Conservation (phyloP, 2,797 vertebrate species). For the Parotocinclus haroldoi region DNA sequence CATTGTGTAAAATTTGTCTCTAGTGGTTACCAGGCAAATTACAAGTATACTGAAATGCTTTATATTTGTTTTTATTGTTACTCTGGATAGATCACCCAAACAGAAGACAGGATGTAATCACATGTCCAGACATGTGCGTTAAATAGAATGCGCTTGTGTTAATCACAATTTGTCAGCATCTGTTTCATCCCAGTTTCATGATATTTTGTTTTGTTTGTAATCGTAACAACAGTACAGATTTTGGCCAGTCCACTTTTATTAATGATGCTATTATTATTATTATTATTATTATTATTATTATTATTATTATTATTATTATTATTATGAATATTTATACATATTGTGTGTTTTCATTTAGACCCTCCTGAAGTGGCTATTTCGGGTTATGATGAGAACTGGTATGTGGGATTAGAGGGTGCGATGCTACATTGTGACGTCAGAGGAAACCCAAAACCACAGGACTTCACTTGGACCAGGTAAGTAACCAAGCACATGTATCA, state of each 20-base stretch:
- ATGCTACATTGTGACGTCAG: slow-evolving; percentile 75
- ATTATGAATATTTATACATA: too few relatives aligned
- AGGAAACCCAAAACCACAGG: slow-evolving; percentile 82
- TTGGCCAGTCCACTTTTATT: too few relatives aligned
- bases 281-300: not conserved
- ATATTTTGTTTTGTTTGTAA: too few relatives aligned
- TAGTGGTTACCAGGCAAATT: not conserved
- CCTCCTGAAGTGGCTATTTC: slow-evolving; percentile 75
- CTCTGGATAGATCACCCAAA: too few relatives aligned
- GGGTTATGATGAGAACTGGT: slow-evolving; percentile 74
- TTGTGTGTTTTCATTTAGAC: slow-evolving; percentile 58
- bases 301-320: not conserved
- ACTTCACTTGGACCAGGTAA: slow-evolving; percentile 85
- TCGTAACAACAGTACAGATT: too few relatives aligned
- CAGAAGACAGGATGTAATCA: too few relatives aligned
- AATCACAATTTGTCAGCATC: too few relatives aligned
- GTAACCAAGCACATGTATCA: slow-evolving; percentile 13
- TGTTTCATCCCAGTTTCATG: too few relatives aligned
- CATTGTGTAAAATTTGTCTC: too few relatives aligned
- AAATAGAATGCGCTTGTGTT: too few relatives aligned
- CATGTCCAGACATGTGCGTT: too few relatives aligned
- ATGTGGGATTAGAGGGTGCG: slow-evolving; percentile 70
- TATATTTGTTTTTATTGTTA: not conserved
- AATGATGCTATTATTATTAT: too few relatives aligned
- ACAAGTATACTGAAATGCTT: not conserved